phyloP scores from a whole-genome alignment of 2,113 vertebrate genomes.

The Ginglymostoma cirratum region DNA sequence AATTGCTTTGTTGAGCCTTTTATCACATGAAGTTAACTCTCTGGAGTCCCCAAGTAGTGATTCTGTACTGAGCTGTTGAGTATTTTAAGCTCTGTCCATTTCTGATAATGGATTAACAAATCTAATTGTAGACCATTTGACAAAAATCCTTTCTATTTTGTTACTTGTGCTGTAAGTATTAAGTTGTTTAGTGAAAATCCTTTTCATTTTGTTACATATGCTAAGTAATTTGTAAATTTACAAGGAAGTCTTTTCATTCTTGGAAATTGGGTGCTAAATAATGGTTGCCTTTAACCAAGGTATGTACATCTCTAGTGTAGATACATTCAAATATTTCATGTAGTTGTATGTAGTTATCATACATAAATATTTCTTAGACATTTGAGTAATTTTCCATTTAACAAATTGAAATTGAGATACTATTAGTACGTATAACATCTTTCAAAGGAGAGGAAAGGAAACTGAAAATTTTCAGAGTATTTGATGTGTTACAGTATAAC shows the following conservation, averaged over 20 bases:
- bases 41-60: conserved; percentile 45
- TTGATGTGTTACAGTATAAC: neutral
- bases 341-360: neutral
- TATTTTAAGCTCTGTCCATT: conserved; percentile 38
- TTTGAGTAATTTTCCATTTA: neutral
- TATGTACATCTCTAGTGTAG: neutral
- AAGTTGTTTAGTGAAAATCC: conserved; percentile 36
- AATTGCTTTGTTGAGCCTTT: conserved; percentile 54
- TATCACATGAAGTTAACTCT: conserved; percentile 50
- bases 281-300: neutral
- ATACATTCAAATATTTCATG: neutral
- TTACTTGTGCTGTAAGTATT: conserved; percentile 34
- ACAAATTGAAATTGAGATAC: neutral
- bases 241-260: conserved; percentile 2
- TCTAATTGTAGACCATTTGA: conserved; percentile 28
- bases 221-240: conserved; percentile 34
- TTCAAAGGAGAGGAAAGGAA: neutral
- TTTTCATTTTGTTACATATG: conserved; percentile 33
- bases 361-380: neutral
- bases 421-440: neutral
- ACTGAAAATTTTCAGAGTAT: neutral
- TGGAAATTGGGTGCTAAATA: neutral
- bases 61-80: conserved; percentile 40
- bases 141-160: conserved; percentile 37
- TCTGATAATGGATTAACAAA: conserved; percentile 41